These are phyloP conservation scores for Drosophila putrida DNA, from an alignment of 2,888 invertebrate species.

Conservation along the genomic window DNA sequence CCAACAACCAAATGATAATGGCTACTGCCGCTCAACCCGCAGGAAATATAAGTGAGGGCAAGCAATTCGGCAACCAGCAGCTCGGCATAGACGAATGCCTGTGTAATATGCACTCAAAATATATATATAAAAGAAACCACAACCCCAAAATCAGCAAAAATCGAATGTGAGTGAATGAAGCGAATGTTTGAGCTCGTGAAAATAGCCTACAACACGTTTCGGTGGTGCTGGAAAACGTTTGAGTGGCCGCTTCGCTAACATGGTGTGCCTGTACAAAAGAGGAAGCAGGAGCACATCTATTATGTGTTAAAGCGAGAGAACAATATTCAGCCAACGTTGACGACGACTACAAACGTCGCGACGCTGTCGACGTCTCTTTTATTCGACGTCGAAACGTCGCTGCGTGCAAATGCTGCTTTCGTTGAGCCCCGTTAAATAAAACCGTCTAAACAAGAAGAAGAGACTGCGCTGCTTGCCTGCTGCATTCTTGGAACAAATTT, in stretches of 20 bases:
- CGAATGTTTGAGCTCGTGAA: too few relatives aligned
- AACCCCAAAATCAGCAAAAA: too few relatives aligned
- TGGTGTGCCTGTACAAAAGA: slow-evolving; percentile 64
- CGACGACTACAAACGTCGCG: slow-evolving; percentile 51
- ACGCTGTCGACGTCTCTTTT: slow-evolving; percentile 70
- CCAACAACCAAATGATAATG: too few relatives aligned
- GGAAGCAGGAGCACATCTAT: slow-evolving; percentile 44
- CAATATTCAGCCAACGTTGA: slow-evolving; percentile 55
- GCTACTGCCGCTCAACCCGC: too few relatives aligned
- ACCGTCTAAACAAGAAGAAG: slow-evolving; percentile 66
- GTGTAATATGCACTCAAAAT: too few relatives aligned
- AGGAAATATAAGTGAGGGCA: too few relatives aligned
- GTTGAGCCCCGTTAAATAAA: slow-evolving; percentile 62
- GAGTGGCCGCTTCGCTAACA: slow-evolving; percentile 1
- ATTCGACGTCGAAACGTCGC: slow-evolving; percentile 66
- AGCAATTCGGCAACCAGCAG: too few relatives aligned
- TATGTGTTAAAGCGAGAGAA: slow-evolving; percentile 41
- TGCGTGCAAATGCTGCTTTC: too few relatives aligned
- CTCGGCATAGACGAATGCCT: too few relatives aligned
- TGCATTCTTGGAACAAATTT: slow-evolving; percentile 73
- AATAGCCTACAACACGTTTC: too few relatives aligned
- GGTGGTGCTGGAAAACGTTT: slow-evolving; percentile 40
- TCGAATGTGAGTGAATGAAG: too few relatives aligned
- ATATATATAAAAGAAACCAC: too few relatives aligned
- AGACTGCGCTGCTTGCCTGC: slow-evolving; percentile 60